These are phyloP conservation scores for Scomber japonicus DNA, from an alignment of 2,113 vertebrate genomes.

Conservation along the genomic window DNA sequence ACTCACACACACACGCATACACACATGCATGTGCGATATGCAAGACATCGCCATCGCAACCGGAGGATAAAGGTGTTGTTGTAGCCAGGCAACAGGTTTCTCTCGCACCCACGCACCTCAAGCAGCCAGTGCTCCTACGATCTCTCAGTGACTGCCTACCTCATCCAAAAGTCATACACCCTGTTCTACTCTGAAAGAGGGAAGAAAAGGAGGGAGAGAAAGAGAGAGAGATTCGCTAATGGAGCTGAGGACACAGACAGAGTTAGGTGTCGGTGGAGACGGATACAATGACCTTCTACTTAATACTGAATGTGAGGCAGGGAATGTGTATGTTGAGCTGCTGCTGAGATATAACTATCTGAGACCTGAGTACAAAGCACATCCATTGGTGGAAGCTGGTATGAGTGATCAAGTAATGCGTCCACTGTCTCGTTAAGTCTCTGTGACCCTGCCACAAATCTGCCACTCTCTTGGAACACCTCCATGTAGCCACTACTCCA, in stretches of 20 bases:
- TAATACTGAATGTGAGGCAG: constrained; percentile 36
- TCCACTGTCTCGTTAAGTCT: constrained; percentile 52
- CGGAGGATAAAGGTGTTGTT: constrained; percentile 79
- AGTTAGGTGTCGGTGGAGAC: constrained; percentile 58
- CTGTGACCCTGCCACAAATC: constrained; percentile 58
- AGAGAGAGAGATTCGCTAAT: constrained; percentile 48
- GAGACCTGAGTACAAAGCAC: constrained; percentile 40
- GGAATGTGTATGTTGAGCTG: constrained; percentile 32
- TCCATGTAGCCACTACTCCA: constrained; percentile 41
- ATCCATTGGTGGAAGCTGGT: constrained; percentile 39
- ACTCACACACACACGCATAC: constrained; percentile 27
- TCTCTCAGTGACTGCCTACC: constrained; percentile 74
- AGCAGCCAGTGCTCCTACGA: constrained; percentile 74
- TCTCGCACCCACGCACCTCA: constrained; percentile 80
- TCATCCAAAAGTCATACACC: constrained; percentile 75
- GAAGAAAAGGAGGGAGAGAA: constrained; percentile 57
- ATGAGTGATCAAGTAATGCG: constrained; percentile 57
- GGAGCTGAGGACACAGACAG: constrained; percentile 55
- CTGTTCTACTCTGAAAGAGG: constrained; percentile 70
- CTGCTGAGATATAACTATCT: constrained; percentile 40
- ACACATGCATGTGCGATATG: constrained; percentile 49
- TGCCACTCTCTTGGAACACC: constrained; percentile 38
- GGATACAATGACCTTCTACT: constrained; percentile 67
- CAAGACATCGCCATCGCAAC: constrained; percentile 82
- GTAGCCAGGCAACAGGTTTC: constrained; percentile 87